Base-by-base conservation (phyloP, 2,888 invertebrate species). In the Magallana nippona region DNA sequence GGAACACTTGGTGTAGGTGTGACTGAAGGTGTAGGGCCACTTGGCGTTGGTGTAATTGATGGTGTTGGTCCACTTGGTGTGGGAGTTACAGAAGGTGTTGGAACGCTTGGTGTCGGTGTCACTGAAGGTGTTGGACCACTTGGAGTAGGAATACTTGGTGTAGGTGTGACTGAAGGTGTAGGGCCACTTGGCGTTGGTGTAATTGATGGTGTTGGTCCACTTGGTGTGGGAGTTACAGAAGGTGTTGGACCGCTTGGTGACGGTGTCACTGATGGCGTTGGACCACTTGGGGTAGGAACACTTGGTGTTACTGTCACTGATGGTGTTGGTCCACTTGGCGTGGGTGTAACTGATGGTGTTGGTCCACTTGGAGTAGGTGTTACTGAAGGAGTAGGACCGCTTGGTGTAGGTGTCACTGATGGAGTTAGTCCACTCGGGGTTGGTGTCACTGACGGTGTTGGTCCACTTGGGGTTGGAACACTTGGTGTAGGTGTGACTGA, bases 361-460 rank as follows among this genome's bases (percentile, higher is more conserved):
- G 78, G n/a, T 10, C 27, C 27, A 32, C 19, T 55, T 19, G 19
- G 55, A 0, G 17, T 13, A 27, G 17, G 13, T 32, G 44, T 44
- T 8, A 44, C 44, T 5, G 44, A 44, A 19, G 17, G n/a, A 19
- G 22, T 77, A 27, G 19, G 22, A 13, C 10, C 62, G 60, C 44
- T 44, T 5, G 58, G 58, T 55, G 60, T 81, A 57, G 81, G n/a
- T 17, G 62, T 55, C n/a, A 27, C 19, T 22, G 81, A 62, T 22
- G 44, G 58, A 55, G 19, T 58, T 27, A 27, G 56, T 27, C 57
- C 58, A 13, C 57, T 79, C 1, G 60, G 13, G n/a, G 55, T 17
- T 10, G 56, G 55, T 55, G 17, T 11, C 17, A 58, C 57, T 19
- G 79, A 58, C n/a, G 44, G 58, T 11, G 79, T 79, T 57, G 56